Percentiles rank a stretch among this genome's conserved stretches.
phyloP scores from a whole-genome alignment of 1,140 invertebrate genomes.

The Drosophila lacertosa region DNA sequence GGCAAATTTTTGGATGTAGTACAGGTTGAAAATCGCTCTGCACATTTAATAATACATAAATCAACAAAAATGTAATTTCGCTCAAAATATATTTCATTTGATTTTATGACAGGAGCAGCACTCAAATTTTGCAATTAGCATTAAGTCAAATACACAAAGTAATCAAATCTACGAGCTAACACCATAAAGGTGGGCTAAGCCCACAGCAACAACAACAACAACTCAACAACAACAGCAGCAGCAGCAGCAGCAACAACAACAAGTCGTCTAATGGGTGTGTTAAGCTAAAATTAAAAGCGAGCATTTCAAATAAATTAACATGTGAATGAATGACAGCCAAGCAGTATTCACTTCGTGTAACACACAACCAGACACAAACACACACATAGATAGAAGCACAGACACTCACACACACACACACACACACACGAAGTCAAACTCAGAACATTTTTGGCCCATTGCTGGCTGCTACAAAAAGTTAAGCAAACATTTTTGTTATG shows the following conservation, averaged over 20 bases:
- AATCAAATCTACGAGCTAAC: not conserved
- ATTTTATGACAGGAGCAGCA: not conserved
- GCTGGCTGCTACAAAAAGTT: constrained; percentile 23
- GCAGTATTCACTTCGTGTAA: constrained; percentile 2
- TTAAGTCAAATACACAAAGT: constrained; percentile 10
- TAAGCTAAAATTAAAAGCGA: constrained; percentile 35
- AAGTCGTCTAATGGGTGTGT: not conserved
- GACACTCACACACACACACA: not conserved
- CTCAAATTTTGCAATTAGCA: constrained; percentile 14
- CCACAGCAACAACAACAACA: constrained; percentile 4
- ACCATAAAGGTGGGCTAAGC: not conserved
- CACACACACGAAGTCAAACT: constrained; percentile 2
- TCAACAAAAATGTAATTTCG: not conserved
- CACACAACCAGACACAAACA: too few relatives aligned
- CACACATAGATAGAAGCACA: not conserved
- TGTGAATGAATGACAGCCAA: constrained; percentile 57
- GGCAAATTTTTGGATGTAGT: too few relatives aligned
- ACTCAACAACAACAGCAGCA: constrained; percentile 1
- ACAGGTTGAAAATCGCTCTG: too few relatives aligned
- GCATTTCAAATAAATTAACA: constrained; percentile 63
- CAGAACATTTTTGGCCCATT: constrained; percentile 3
- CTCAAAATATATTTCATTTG: not conserved
- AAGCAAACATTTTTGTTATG: constrained; percentile 56
- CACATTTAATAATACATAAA: too few relatives aligned
- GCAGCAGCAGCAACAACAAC: not conserved